These are phyloP conservation scores for Lycia hirtaria DNA, from an alignment of 2,888 invertebrate genomes.

Conservation along the genomic window DNA sequence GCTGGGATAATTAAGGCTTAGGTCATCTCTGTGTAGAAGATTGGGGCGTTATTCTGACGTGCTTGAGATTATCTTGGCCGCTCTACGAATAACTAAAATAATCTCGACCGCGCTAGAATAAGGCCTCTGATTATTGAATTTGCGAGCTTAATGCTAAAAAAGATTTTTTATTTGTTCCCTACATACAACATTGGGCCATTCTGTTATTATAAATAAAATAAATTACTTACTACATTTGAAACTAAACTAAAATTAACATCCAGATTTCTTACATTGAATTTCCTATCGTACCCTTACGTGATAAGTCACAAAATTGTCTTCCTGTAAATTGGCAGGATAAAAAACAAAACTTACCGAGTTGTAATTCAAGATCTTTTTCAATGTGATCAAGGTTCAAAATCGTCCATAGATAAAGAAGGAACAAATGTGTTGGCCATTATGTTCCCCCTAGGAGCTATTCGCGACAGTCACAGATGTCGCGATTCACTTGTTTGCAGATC, in stretches of 20 bases:
- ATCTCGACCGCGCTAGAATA: neutral
- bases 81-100: too few relatives aligned
- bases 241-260: neutral
- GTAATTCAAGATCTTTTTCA: neutral
- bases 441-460: conserved; percentile 47
- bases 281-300: neutral
- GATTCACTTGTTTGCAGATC: conserved; percentile 47
- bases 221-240: conserved; percentile 10
- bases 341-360: neutral
- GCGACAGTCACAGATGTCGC: conserved; percentile 48
- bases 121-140: neutral
- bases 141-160: too few relatives aligned
- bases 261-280: neutral
- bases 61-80: too few relatives aligned
- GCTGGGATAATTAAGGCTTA: conserved; percentile 14
- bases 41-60: neutral
- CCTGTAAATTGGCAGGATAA: neutral
- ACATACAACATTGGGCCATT: neutral
- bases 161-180: too few relatives aligned
- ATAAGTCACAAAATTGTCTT: neutral
- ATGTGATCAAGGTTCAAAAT: conserved; percentile 25
- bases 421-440: conserved; percentile 39
- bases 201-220: conserved; percentile 4
- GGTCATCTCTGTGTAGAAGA: neutral
- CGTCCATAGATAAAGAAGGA: conserved; percentile 9